Evolutionary conservation across 2,888 invertebrate species (phyloP), one percentile per base, ranked within the genome.

Genomic region (Andrena fulva): DNA sequence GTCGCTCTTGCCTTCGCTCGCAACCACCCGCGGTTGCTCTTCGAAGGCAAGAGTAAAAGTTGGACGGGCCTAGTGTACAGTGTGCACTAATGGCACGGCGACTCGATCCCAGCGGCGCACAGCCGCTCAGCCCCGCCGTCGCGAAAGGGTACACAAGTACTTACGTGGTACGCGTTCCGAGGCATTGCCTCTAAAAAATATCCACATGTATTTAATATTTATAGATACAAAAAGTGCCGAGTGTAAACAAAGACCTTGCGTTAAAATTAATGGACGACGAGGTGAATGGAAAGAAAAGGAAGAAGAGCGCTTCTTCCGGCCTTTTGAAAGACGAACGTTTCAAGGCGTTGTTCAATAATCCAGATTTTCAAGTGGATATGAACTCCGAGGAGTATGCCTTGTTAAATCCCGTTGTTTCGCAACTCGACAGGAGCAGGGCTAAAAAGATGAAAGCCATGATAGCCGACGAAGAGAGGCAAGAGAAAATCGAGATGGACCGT

Each of bases 281-380:
- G 88, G 91, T 92, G 0, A 95, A 95, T 77, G 92, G 95, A 72
- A 96, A 95, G 85, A 95, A 96, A 90, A 96, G 95, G 90, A 95
- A 95, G 81, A 93, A 93, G 68, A 90, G 91, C 33, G 92, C 95
- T 0, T 92, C 95, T 0, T 92, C 95, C 0, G 96, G 95, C 91
- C 94, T 99, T 16, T 95, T 99, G 77, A 95, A 96, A 90, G 99
- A 99, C 94, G 95, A 97, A 84, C 96, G 99, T 90, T 99, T 99
- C 94, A 97, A 97, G 92, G 96, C 96, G 1, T 94, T 99, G 92
- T 99, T 99, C 94, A 96, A 96, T 89, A 98, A 99, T 95, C 97
- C 98, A 12, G 98, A 99, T 92, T 99, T 98, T 94, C 97, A 98
- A 94, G 97, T 99, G 75, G 97, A 99, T 92, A 97, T 96, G 90